Evolutionary conservation across 1,140 invertebrate species (phyloP), one percentile per base, ranked within the genome.

Genomic region (Onthophagus taurus): DNA sequence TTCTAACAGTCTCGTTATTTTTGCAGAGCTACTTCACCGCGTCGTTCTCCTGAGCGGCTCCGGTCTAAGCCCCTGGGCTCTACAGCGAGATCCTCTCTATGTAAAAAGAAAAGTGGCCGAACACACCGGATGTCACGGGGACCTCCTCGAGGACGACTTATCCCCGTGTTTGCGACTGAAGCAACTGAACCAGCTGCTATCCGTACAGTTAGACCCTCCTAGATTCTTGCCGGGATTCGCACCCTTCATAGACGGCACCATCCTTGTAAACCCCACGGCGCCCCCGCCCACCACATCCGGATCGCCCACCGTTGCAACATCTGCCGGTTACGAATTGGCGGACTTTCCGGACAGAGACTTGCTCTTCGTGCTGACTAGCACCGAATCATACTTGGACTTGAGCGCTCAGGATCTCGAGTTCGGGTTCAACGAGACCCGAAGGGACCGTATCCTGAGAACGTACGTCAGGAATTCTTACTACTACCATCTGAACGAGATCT

Each of bases 21-120:
- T 72, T 80, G 63, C 75, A 85, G 85, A 87, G 67, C 73, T 97
- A 48, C 81, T 97, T 59, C 82, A 91, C 61, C 81, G 91, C 48
- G 87, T 90, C 16, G 83, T 97, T 52, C 73, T 97, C 36, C 77
- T 96, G 61, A 93, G 89, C 55, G 94, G 94, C 9, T 94, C 93
- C n/a, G 89, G 89, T 9, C 70, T 97, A 44, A 90, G 87, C 57
- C 89, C 88, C 11, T 97, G 89, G 93, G 92, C 92, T 31, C 72
- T 94, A 49, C 89, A 93, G 63, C 76, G 82, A 48, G 86, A 94
- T 60, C 87, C 91, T 9, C 67, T 89, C 13, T 76, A 73, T 38
- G 79, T 87, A 51, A 89, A 87, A 67, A 74, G 80, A 55, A 77
- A 77, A 58, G 83, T 89, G 12, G 83, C 83, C 9, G 79, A 85